A percentile compares a stretch with the other conserved stretches of the same genome.
Evolutionary conservation across 2,888 invertebrate genomes (phyloP).

Genomic region (Platypus cylindrus): DNA sequence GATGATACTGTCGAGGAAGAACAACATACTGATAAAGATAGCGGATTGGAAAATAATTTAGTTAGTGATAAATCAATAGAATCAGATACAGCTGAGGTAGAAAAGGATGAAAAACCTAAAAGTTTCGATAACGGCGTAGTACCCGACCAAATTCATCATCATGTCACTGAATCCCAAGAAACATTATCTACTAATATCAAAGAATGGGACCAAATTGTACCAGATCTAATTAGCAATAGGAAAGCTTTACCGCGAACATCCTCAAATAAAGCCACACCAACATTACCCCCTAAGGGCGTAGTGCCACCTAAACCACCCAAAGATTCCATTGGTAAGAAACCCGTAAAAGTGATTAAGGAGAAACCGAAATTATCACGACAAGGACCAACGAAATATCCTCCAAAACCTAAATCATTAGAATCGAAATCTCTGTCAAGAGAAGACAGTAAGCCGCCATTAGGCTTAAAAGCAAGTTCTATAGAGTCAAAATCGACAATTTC

Average conservation of each 20-base stretch:
- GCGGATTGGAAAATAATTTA: conserved; percentile 20
- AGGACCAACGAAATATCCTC: conserved; percentile 22
- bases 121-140: conserved; percentile 8
- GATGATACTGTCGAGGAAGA: conserved; percentile 74
- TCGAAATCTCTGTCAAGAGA: conserved; percentile 11
- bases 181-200: conserved; percentile 16
- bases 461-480: conserved; percentile 7
- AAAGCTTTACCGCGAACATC: conserved; percentile 8
- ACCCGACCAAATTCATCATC: conserved; percentile 8
- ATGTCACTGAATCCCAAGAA: background rate
- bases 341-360: conserved; percentile 13
- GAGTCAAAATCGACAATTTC: conserved; percentile 7
- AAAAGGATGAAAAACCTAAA: conserved; percentile 13
- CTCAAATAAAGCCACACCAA: conserved; percentile 14
- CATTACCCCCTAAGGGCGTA: conserved; percentile 15
- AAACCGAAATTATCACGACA: conserved; percentile 10
- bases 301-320: conserved; percentile 14
- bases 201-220: conserved; percentile 37
- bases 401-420: conserved; percentile 17
- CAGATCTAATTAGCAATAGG: conserved; percentile 27
- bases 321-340: conserved; percentile 9
- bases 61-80: conserved; percentile 20
- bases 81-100: conserved; percentile 19
- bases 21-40: conserved; percentile 33
- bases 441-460: conserved; percentile 9